phyloP scores from a whole-genome alignment of 30 jellyfish, hydroid and myxozoan genomes.

The Rhopilema esculentum region DNA sequence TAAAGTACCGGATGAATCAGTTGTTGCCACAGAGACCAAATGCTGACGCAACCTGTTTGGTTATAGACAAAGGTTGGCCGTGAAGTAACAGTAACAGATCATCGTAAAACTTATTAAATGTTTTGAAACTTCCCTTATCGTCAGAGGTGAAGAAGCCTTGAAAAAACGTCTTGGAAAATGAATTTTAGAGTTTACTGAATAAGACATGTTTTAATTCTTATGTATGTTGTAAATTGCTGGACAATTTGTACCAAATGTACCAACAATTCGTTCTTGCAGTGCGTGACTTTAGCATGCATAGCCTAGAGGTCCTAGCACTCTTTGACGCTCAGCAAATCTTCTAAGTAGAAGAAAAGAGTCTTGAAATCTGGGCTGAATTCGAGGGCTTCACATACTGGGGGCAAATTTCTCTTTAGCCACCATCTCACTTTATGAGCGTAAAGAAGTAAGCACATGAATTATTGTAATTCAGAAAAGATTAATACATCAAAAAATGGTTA shows the following conservation, averaged over 20 bases:
- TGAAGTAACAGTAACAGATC: background rate
- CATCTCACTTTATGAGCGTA: too few relatives aligned
- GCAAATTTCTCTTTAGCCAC: too few relatives aligned
- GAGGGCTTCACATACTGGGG: too few relatives aligned
- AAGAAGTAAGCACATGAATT: too few relatives aligned
- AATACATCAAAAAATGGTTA: too few relatives aligned
- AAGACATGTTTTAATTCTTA: background rate
- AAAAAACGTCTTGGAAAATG: background rate
- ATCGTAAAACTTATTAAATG: background rate
- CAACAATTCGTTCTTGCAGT: background rate
- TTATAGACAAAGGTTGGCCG: background rate
- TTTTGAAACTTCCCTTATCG: background rate
- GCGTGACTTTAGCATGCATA: background rate
- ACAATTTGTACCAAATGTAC: background rate
- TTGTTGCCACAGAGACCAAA: constrained; percentile 23
- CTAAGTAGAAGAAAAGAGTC: too few relatives aligned
- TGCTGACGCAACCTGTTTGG: background rate
- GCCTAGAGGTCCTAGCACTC: too few relatives aligned
- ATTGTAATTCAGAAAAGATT: too few relatives aligned
- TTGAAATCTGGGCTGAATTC: too few relatives aligned
- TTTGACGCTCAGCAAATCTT: too few relatives aligned
- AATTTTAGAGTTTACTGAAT: background rate
- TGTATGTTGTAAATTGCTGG: background rate
- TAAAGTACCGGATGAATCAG: constrained; percentile 31
- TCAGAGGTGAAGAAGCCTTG: too few relatives aligned